These are phyloP conservation scores for Pitta sordida DNA, from an alignment of 2,113 vertebrate species.

Conservation along the genomic window DNA sequence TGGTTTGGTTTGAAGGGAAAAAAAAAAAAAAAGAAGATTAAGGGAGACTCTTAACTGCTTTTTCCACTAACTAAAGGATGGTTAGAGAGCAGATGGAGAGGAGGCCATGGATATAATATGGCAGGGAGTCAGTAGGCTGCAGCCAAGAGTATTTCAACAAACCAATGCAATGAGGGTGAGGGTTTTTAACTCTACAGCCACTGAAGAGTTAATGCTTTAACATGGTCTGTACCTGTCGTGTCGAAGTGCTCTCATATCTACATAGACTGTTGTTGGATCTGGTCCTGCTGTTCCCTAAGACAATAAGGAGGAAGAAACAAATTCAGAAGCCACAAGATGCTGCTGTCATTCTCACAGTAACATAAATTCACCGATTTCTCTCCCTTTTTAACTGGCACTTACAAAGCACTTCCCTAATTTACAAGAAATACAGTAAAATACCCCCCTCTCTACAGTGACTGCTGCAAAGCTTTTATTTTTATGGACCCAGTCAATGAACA, in stretches of 20 bases:
- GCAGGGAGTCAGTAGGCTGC: not conserved
- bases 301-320: slow-evolving; percentile 15
- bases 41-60: not conserved
- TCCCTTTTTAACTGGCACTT: not conserved
- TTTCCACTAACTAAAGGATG: not conserved
- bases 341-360: not conserved
- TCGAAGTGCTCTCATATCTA: slow-evolving; percentile 94
- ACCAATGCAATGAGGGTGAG: not conserved
- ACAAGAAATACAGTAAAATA: not conserved
- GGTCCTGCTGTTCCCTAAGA: slow-evolving; percentile 91
- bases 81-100: not conserved
- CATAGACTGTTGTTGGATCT: slow-evolving; percentile 94
- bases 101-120: not conserved
- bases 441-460: not conserved
- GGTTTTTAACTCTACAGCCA: not conserved
- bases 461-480: not conserved
- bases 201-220: not conserved
- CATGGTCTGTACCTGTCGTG: slow-evolving; percentile 83
- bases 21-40: too few relatives aligned
- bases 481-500: not conserved
- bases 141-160: not conserved
- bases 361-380: not conserved
- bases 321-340: not conserved
- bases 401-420: not conserved
- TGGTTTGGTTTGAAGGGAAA: not conserved